Evolutionary conservation across 2,888 invertebrate genomes (phyloP), one percentile per base, ranked within the genome.

Genomic region (Netelia virgata): DNA sequence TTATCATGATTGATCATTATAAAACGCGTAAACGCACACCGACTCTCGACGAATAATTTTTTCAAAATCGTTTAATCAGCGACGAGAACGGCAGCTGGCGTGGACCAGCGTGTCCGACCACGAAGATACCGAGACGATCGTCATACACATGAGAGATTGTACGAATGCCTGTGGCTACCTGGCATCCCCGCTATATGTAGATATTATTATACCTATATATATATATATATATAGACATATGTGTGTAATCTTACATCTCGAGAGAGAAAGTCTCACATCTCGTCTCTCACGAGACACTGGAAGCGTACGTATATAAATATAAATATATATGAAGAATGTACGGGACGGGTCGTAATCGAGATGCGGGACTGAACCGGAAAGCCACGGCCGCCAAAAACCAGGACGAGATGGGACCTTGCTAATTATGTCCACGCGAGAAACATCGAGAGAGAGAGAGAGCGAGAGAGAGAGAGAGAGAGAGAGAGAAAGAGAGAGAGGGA

Each of bases 321-420:
- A 69, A 43, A 47, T 75, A 63, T 50, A 75, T 41, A 20, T 75
- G 57, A 16, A 55, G 8, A 59, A 61, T 61, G 10, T 74, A 59
- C 16, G 53, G 9, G 66, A 79, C 75, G 41, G 59, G 59, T 83
- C 79, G 57, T 23, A 28, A 36, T 28, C 70, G 36, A 61, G 41
- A 10, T 16, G 14, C 79, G 72, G 36, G 53, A 69, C 36, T 53
- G 47, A 53, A 47, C 73, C 79, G 83, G 70, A 79, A 79, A 83
- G 63, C 64, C 6, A 72, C 70, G 79, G 77, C 80, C 77, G 78
- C 80, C 61, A 81, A 84, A 82, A 74, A 84, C 73, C 83, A 50
- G 70, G 50, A 75, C 83, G 23, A 55, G 59, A 63, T 61, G 43
- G 16, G 77, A 68, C 57, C 68, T 75, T 63, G 61, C 43, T 74